Evolutionary conservation across 2,113 vertebrate genomes (phyloP), one percentile per base, ranked within the genome.

Genomic region (Girardinichthys multiradiatus): DNA sequence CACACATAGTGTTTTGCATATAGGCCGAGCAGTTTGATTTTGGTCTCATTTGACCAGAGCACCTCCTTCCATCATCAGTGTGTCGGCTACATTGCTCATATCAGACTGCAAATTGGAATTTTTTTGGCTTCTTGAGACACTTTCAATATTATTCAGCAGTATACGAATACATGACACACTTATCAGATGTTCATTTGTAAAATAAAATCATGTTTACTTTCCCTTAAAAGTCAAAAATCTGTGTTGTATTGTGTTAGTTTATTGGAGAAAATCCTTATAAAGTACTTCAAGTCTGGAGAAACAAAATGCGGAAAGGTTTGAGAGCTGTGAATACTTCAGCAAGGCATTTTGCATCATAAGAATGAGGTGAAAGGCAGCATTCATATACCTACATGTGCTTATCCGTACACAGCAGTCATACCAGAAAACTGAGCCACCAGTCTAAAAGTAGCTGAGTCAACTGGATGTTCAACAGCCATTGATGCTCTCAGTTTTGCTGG

Each of bases 371-470:
- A 4, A 35, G 7, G 17, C 35, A 69, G 45, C 3, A 8, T 24
- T 8, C 24, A 58, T 17, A 45, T 45, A 4, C 42, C 42, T 5
- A 7, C 42, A 19, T 29, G 39, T 30, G 70, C 30, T n/a, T 4
- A 15, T 45, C 28, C 7, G 10, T 29, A 78, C 70, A 79, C 70
- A 77, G 90, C 67, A 89, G 21, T 10, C 88, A 80, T 26, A 68
- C 87, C 80, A 86, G 89, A 91, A 83, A 64, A 69, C 82, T 69
- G 48, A 78, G 72, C 19, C 37, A 69, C 67, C 72, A 7, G 76
- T 82, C 51, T 35, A 58, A 91, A 90, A 90, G 81, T 71, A 85
- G 88, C 91, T 89, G 90, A 92, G 85, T 83, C 69, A 17, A 81
- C 82, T 88, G 81, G 83, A 87, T 82, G 80, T 4, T 17, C 33